Evolutionary conservation across 2,888 invertebrate genomes (phyloP), one percentile per base, ranked within the genome.

Genomic region (Drosophila meridiana): DNA sequence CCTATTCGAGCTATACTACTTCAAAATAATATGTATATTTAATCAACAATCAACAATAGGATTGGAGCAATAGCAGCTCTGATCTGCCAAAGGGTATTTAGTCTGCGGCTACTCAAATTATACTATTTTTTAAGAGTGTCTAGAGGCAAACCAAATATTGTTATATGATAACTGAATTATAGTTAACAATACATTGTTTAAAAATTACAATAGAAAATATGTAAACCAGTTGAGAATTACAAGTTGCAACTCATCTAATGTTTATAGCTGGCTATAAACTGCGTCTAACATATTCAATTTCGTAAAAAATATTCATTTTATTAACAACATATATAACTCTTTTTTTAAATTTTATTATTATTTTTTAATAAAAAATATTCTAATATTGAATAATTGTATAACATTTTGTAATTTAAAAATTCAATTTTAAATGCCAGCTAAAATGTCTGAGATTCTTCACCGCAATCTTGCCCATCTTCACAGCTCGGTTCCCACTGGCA

Each of bases 401-500:
- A 28, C 9, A 11, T 26, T 11, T 34, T 30, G n/a, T 40, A 28
- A 28, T 48, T 47, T 2, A 30, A 6, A 28, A n/a, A 30, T 14
- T n/a, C 32, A 14, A 3, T 14, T 20, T 4, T 9, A 43, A 34
- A 34, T 55, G 8, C 9, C 34, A 34, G 28, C 61, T 55, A 56
- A 63, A 62, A 59, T 52, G 61, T n/a, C 42, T 26, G 7, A 13
- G 43, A n/a, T 42, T 52, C 4, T 9, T 4, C 0, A 36, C 20
- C 20, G 20, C 42, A 47, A 28, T n/a, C 28, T 0, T 26, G 8
- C 30, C 7, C 38, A 60, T 52, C 38, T 47, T 52, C 13, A 9
- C 20, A 50, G 38, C 4, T n/a, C 50, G n/a, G 32, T 30, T 36
- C 32, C 14, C 7, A 6, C n/a, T 56, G 56, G 34, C 60, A 57